Evolutionary conservation across 2,113 vertebrate species (phyloP), one percentile per base, ranked within the genome.

Genomic region (Hyaena hyaena): DNA sequence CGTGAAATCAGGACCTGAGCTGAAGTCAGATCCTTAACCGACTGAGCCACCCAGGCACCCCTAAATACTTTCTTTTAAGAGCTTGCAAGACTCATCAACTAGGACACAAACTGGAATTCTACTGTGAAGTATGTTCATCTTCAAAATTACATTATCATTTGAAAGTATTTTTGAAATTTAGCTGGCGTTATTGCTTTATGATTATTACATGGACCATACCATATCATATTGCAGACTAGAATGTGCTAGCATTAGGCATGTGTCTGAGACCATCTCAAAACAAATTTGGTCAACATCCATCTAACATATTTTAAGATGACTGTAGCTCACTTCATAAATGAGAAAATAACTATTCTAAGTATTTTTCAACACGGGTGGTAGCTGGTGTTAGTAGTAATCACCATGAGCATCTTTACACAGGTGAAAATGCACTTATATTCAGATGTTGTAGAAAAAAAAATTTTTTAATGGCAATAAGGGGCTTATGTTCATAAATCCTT

Each of bases 131-230:
- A 76, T 33, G 0, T 43, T 23, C 16, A 94, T 96, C 73, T 85
- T 48, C n/a, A 92, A 86, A 92, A 97, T 77, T 96, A 39, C 55
- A 53, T 68, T 93, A 88, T 15, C 5, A 61, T 35, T 23, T 90
- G 15, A 97, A 65, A 77, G 3, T 31, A 35, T 6, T 79, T 94
- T 8, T 71, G 73, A 23, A 33, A 93, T 76, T 88, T 90, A 91
- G 10, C 26, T 43, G 28, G 14, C 7, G 26, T 87, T 31, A 81
- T 17, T 86, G 24, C 15, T 33, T 39, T 58, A 50, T 61, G 23
- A 55, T 23, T 68, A 69, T 68, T 74, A 50, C 4, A 76, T 55
- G 35, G 80, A 81, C 10, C 35, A 53, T 53, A 45, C 35, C 5
- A 17, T n/a, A 50, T 45, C 2, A 24, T 53, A 89, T 61, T 74